A percentile compares a stretch with the other conserved stretches of the same genome.
These are phyloP conservation scores for Lobophora halterata DNA, from an alignment of 2,888 invertebrate genomes.

Conservation along the genomic window DNA sequence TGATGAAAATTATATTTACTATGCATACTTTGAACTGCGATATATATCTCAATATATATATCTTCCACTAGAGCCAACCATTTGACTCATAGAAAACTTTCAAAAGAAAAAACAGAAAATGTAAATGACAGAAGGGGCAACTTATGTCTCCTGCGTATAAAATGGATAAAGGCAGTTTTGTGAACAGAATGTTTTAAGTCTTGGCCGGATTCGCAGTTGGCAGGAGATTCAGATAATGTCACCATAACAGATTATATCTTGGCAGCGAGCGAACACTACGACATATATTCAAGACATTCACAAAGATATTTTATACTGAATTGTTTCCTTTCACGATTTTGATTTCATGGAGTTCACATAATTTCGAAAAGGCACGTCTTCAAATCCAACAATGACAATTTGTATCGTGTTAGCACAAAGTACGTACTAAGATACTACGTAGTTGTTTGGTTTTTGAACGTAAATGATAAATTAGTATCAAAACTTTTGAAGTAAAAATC, in stretches of 20 bases:
- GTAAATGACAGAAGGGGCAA: slow-evolving; percentile 9
- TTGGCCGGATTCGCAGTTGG: slow-evolving; percentile 66
- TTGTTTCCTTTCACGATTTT: slow-evolving; percentile 27
- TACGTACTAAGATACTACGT: too few relatives aligned
- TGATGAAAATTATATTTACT: too few relatives aligned
- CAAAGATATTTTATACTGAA: slow-evolving; percentile 49
- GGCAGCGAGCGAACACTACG: slow-evolving; percentile 57
- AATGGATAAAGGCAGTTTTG: slow-evolving; percentile 42
- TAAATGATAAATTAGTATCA: too few relatives aligned
- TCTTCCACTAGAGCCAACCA: too few relatives aligned
- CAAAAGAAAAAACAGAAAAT: background rate
- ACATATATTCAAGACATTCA: slow-evolving; percentile 56
- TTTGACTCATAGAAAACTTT: background rate
- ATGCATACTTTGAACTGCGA: too few relatives aligned
- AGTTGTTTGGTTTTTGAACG: too few relatives aligned
- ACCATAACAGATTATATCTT: slow-evolving; percentile 79
- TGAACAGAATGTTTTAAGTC: slow-evolving; percentile 59
- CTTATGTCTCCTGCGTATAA: slow-evolving; percentile 25
- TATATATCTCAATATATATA: too few relatives aligned
- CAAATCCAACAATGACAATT: too few relatives aligned
- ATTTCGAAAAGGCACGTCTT: too few relatives aligned
- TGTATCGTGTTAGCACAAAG: too few relatives aligned
- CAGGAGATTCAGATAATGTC: slow-evolving; percentile 72
- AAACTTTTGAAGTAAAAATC: too few relatives aligned
- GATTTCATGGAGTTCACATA: slow-evolving; percentile 19